Base-by-base conservation (phyloP, 2,888 invertebrate species). In the Polymixis lichenea region DNA sequence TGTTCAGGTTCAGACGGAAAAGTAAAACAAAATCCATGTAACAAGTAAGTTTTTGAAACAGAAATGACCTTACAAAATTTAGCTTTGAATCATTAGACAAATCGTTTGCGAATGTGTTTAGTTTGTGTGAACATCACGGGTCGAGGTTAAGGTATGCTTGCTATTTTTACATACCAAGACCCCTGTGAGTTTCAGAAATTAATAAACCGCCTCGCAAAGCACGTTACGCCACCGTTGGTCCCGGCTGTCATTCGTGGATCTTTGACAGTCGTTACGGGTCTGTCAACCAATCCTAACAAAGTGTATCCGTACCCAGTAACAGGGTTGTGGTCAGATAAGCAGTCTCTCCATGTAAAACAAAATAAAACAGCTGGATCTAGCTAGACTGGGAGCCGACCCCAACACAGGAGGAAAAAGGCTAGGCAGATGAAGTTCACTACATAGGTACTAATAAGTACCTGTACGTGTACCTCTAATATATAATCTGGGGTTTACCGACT, bases 401-500 rank as follows among this genome's bases (percentile, higher is more conserved):
- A 9, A 43, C 43, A 43, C 4, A 43, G 43, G 9, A 11, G 43
- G 9, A 11, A 11, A 43, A 11, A 43, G 43, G 11, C 0, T 1
- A 2, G 11, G n/a, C 25, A 25, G 25, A 6, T 56, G 15, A 15
- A 25, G 15, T 15, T 15, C 25, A 7, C 6, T 15, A 25, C 25
- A n/a, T n/a, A n/a, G n/a, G n/a, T n/a, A n/a, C n/a, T n/a, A n/a
- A n/a, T n/a, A n/a, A n/a, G n/a, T n/a, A n/a, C n/a, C n/a, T n/a
- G n/a, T n/a, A n/a, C n/a, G n/a, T n/a, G n/a, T n/a, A n/a, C n/a
- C n/a, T n/a, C n/a, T n/a, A n/a, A n/a, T n/a, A n/a, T n/a, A n/a
- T n/a, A n/a, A n/a, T 66, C 17, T 51, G 43, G 19, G 58, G 28
- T 43, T 77, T 46, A 61, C 58, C n/a, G 19, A 28, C 11, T 61